Evolutionary conservation across 2,797 vertebrate genomes (phyloP).

Genomic region (Paguma larvata): DNA sequence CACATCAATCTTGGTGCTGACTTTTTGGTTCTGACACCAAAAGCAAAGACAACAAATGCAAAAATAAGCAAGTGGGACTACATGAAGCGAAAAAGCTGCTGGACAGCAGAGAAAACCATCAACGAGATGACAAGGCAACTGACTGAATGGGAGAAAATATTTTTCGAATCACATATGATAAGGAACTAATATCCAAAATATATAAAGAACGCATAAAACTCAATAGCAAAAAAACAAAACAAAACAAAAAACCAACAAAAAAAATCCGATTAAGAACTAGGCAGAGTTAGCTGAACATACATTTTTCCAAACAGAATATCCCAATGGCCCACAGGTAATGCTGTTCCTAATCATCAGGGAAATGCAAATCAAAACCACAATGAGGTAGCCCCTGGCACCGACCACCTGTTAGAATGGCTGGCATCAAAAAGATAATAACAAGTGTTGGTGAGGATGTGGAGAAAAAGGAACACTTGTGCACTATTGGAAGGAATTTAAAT

Average conservation of each 20-base stretch:
- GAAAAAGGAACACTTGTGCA: background rate
- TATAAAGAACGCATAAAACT: background rate
- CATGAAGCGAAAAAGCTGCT: background rate
- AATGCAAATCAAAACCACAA: background rate
- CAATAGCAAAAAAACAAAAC: background rate
- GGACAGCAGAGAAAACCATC: background rate
- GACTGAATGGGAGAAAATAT: background rate
- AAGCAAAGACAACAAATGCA: background rate
- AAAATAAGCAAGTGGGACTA: background rate
- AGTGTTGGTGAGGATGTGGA: background rate
- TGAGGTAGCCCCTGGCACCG: background rate
- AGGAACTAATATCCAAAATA: background rate
- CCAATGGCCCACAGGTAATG: background rate
- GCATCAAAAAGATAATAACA: background rate
- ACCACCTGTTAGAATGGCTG: background rate
- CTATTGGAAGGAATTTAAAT: background rate
- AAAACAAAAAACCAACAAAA: too few species aligned
- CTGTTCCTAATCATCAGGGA: background rate
- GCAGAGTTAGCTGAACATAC: background rate
- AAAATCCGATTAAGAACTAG: background rate
- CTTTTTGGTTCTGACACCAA: background rate
- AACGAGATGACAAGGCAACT: background rate
- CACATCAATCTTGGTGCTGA: background rate
- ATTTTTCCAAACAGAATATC: background rate
- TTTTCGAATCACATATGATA: background rate